Conservation (phyloP, 2,797 vertebrate species). For the Alcedo atthis region DNA sequence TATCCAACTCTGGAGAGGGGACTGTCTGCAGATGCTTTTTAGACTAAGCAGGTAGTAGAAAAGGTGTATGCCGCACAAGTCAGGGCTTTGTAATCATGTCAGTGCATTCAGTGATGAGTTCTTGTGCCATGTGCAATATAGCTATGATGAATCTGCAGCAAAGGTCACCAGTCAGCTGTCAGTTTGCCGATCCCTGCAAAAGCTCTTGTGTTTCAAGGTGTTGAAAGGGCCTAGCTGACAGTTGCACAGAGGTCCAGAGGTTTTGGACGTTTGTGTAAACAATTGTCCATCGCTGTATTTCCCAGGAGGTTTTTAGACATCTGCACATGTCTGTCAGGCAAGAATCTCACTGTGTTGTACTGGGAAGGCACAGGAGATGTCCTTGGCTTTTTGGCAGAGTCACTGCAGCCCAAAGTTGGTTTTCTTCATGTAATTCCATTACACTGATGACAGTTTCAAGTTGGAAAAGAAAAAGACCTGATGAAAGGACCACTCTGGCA, state of each 20-base stretch:
- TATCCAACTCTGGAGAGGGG: neutral
- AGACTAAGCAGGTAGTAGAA: neutral
- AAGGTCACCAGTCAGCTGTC: neutral
- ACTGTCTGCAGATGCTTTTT: neutral
- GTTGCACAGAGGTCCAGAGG: neutral
- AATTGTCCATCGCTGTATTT: neutral
- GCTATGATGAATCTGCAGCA: neutral
- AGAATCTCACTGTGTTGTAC: neutral
- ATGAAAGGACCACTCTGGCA: conserved; percentile 51
- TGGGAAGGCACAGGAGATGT: neutral
- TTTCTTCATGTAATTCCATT: conserved; percentile 61
- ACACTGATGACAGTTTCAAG: conserved; percentile 66
- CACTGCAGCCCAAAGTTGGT: conserved; percentile 8
- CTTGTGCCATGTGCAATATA: fast-evolving
- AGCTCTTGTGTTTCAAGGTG: neutral
- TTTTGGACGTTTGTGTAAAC: neutral
- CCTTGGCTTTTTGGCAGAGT: conserved; percentile 63
- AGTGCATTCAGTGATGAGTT: neutral
- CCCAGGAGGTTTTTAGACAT: neutral
- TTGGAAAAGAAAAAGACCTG: conserved; percentile 51
- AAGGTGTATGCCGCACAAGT: neutral
- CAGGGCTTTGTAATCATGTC: fast-evolving
- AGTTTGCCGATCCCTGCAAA: neutral
- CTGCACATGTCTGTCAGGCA: neutral
- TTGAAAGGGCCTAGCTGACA: neutral